Conservation (phyloP, 1,140 invertebrate genomes). For the Euwallacea fornicatus region DNA sequence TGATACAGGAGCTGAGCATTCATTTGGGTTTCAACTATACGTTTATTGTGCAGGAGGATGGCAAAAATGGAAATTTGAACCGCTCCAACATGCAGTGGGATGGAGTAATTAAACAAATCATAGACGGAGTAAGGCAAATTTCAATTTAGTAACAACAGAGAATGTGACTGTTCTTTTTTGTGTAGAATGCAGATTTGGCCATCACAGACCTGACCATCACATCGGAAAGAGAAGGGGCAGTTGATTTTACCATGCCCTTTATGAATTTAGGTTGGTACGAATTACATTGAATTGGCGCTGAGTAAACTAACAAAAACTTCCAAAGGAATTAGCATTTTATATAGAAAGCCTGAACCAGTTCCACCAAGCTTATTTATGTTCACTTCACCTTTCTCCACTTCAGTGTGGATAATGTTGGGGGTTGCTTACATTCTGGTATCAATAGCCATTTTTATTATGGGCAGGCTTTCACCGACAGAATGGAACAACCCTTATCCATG, state of each 20-base stretch:
- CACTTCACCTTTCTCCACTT: slow-evolving; percentile 73
- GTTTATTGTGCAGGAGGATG: slow-evolving; percentile 74
- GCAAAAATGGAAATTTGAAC: slow-evolving; percentile 71
- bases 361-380: slow-evolving; percentile 78
- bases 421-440: slow-evolving; percentile 74
- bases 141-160: neutral
- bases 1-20: slow-evolving; percentile 74
- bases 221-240: slow-evolving; percentile 75
- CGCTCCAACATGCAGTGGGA: slow-evolving; percentile 72
- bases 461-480: slow-evolving; percentile 71
- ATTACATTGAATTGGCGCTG: neutral
- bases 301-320: no score
- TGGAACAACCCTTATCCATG: slow-evolving; percentile 79
- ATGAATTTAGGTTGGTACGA: slow-evolving; percentile 69
- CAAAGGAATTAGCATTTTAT: slow-evolving; percentile 72
- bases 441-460: slow-evolving; percentile 72
- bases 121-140: slow-evolving; percentile 64
- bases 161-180: slow-evolving; percentile 1
- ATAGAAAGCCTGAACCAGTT: slow-evolving; percentile 69
- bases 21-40: slow-evolving; percentile 87
- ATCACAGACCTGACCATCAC: slow-evolving; percentile 92
- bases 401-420: slow-evolving; percentile 78
- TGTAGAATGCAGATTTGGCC: slow-evolving; percentile 72
- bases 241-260: slow-evolving; percentile 91
- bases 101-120: slow-evolving; percentile 85